These are phyloP conservation scores for Pangasius mekongensis DNA, from an alignment of 2,797 vertebrate genomes.

Conservation along the genomic window DNA sequence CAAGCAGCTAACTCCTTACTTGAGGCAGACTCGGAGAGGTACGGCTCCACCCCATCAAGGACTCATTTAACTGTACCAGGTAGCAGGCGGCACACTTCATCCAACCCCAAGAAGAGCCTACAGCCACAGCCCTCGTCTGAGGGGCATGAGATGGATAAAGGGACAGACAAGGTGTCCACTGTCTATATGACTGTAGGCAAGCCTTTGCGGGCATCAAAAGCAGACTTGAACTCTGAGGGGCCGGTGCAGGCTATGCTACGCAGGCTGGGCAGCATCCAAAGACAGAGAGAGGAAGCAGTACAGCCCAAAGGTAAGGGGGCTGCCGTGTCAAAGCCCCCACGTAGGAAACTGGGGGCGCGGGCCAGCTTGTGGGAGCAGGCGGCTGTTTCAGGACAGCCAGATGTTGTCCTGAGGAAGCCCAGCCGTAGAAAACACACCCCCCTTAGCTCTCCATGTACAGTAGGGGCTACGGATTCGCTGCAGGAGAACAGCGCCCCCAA, in stretches of 20 bases:
- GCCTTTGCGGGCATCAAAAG: constrained; percentile 63
- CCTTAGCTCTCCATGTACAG: constrained; percentile 57
- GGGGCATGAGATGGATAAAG: constrained; percentile 61
- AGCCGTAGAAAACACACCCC: constrained; percentile 68
- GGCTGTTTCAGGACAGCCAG: constrained; percentile 42
- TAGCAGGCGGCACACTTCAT: constrained; percentile 69
- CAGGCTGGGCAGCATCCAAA: constrained; percentile 86
- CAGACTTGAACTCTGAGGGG: constrained; percentile 73
- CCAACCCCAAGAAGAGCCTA: constrained; percentile 73
- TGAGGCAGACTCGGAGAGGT: constrained; percentile 60
- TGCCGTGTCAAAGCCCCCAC: constrained; percentile 82
- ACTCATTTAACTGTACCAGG: constrained; percentile 59
- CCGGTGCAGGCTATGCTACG: constrained; percentile 84
- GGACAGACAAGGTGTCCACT: constrained; percentile 76
- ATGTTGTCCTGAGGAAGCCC: constrained; percentile 67
- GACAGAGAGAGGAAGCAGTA: constrained; percentile 71
- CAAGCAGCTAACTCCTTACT: constrained; percentile 61
- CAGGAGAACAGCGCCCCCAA: constrained; percentile 65
- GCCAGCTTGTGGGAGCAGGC: constrained; percentile 73
- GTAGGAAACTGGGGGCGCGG: constrained; percentile 77
- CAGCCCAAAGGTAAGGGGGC: constrained; percentile 69
- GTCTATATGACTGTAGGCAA: constrained; percentile 90
- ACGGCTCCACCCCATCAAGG: constrained; percentile 37
- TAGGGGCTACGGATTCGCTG: constrained; percentile 42
- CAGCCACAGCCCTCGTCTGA: constrained; percentile 66